A percentile compares a stretch with the other conserved stretches of the same genome.
These are phyloP conservation scores for Metridium senile DNA, from an alignment of 92 coral and sea anemone species.

Conservation along the genomic window DNA sequence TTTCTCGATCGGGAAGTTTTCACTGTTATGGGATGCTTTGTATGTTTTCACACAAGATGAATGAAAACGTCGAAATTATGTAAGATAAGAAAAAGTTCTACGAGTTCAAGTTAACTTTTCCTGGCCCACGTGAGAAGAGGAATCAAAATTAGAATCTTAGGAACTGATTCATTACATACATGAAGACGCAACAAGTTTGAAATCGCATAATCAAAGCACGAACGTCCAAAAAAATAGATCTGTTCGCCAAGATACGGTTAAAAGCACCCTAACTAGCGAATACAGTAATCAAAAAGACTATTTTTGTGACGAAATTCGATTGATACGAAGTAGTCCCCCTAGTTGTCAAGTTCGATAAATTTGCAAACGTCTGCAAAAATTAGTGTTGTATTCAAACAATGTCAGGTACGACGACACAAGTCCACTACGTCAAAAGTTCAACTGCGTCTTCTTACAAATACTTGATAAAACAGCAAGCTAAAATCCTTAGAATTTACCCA, in stretches of 20 bases:
- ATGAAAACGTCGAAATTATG: slow-evolving; percentile 5
- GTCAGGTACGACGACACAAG: slow-evolving; percentile 40
- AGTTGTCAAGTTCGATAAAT: slow-evolving; percentile 28
- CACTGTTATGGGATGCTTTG: slow-evolving; percentile 11
- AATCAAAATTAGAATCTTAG: slow-evolving; percentile 22
- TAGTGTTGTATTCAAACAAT: slow-evolving; percentile 36
- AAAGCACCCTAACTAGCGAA: background rate
- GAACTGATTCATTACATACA: slow-evolving; percentile 30
- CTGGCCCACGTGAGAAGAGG: slow-evolving; percentile 21
- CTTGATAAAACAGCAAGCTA: slow-evolving; percentile 6
- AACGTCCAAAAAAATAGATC: background rate
- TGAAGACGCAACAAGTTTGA: slow-evolving; percentile 74
- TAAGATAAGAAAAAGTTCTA: background rate
- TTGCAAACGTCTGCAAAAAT: slow-evolving; percentile 57
- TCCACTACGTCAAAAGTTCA: slow-evolving; percentile 52
- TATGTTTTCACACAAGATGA: slow-evolving; percentile 11
- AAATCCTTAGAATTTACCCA: slow-evolving; percentile 5
- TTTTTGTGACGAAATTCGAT: background rate
- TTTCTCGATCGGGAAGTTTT: background rate
- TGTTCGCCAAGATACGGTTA: slow-evolving; percentile 8
- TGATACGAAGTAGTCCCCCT: slow-evolving; percentile 18
- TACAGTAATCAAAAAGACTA: background rate
- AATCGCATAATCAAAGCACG: slow-evolving; percentile 4
- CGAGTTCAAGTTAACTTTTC: background rate
- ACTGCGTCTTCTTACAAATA: slow-evolving; percentile 21